phyloP scores from a whole-genome alignment of 2,113 vertebrate genomes.

The Columba livia region DNA sequence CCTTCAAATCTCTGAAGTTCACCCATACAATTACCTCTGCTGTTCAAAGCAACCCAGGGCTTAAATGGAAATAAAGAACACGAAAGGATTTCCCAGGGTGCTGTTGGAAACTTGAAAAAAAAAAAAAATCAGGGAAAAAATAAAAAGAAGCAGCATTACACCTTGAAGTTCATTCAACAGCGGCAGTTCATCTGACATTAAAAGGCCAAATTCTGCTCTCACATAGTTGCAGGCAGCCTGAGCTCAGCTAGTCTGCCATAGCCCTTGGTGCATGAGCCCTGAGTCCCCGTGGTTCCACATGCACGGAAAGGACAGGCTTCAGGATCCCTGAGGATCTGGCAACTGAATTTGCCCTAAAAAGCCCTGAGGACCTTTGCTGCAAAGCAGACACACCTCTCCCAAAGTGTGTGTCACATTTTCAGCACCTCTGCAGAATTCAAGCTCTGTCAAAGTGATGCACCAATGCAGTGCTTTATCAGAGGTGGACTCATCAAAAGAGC shows the following conservation, averaged over 20 bases:
- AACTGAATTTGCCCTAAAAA: neutral
- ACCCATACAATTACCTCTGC: slow-evolving; percentile 50
- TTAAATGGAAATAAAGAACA: slow-evolving; percentile 63
- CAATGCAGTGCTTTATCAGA: neutral
- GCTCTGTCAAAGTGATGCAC: neutral
- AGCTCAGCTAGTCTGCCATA: neutral
- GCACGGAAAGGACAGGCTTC: neutral
- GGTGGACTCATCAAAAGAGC: neutral
- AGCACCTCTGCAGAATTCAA: neutral
- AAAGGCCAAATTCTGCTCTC: neutral
- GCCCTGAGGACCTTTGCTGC: neutral
- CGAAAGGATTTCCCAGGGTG: slow-evolving; percentile 58
- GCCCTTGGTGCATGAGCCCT: accelerated
- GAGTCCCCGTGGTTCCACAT: accelerated
- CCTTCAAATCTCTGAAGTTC: slow-evolving; percentile 68
- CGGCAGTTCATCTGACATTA: neutral
- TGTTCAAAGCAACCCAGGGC: slow-evolving; percentile 65
- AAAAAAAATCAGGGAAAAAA: neutral
- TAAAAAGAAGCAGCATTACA: neutral
- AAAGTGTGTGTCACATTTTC: neutral
- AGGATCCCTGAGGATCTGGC: neutral
- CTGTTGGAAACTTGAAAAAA: neutral
- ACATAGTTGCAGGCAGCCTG: neutral
- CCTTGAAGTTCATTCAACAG: neutral
- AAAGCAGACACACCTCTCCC: neutral